Evolutionary conservation across 2,113 vertebrate species (phyloP).

Genomic region (Empidonax alnorum): DNA sequence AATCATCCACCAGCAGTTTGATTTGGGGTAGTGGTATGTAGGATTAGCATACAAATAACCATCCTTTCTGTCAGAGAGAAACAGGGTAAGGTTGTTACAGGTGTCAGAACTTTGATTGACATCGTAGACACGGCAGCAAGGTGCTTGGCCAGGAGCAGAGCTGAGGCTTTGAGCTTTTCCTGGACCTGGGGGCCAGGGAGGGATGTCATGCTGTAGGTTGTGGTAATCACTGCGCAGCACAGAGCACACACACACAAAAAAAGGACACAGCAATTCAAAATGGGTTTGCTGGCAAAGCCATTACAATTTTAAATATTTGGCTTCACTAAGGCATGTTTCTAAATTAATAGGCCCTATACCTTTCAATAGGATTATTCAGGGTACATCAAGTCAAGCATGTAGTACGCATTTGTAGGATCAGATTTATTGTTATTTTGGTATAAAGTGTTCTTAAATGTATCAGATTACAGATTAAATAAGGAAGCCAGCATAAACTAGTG

Average conservation of each 20-base stretch:
- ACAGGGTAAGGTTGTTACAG: not conserved
- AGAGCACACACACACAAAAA: fast-evolving
- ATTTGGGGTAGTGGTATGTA: not conserved
- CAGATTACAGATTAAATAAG: conserved; percentile 25
- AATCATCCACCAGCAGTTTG: not conserved
- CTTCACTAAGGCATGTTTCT: not conserved
- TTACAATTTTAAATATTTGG: not conserved
- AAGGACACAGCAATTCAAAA: not conserved
- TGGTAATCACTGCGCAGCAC: not conserved
- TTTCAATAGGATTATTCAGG: conserved; percentile 11
- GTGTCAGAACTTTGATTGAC: not conserved
- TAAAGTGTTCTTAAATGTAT: not conserved
- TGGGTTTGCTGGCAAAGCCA: not conserved
- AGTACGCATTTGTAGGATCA: not conserved
- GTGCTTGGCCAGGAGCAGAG: not conserved
- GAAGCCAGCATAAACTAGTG: not conserved
- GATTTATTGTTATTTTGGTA: not conserved
- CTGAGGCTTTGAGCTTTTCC: not conserved
- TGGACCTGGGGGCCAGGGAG: not conserved
- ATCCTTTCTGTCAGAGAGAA: not conserved
- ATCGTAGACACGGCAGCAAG: not conserved
- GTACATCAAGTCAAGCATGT: not conserved
- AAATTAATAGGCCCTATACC: not conserved
- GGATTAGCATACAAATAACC: conserved; percentile 20
- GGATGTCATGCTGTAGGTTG: not conserved